Percentiles rank a stretch among this genome's conserved stretches.
These are phyloP conservation scores for Takifugu flavidus DNA, from an alignment of 2,113 vertebrate genomes.

Conservation along the genomic window DNA sequence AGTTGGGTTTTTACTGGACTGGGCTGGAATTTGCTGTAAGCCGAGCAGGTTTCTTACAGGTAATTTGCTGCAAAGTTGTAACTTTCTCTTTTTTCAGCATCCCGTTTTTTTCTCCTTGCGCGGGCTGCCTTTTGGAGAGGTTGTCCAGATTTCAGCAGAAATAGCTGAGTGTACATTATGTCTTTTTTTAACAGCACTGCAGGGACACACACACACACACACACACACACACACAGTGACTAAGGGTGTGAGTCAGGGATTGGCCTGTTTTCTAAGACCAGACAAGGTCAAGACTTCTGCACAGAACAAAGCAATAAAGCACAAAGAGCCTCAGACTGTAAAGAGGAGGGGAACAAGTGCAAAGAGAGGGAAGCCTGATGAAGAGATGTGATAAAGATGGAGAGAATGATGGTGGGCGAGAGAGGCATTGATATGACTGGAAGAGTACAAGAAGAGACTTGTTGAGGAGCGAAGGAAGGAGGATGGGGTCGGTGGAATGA, in stretches of 20 bases:
- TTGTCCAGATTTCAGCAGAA: slow-evolving; percentile 19
- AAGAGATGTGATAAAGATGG: neutral
- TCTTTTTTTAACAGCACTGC: slow-evolving; percentile 16
- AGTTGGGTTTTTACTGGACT: slow-evolving; percentile 15
- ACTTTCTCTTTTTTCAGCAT: neutral
- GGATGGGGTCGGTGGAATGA: neutral
- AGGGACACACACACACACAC: slow-evolving; percentile 4
- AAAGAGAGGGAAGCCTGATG: neutral
- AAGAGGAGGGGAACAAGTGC: slow-evolving; percentile 1
- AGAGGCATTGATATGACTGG: slow-evolving; percentile 11
- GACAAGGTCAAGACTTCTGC: slow-evolving; percentile 55
- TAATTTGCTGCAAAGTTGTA: neutral
- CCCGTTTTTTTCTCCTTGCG: neutral
- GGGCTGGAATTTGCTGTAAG: neutral
- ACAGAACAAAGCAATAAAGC: slow-evolving; percentile 29
- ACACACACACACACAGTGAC: slow-evolving; percentile 24
- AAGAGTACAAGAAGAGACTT: slow-evolving; percentile 10
- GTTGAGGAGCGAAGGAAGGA: neutral
- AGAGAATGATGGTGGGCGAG: slow-evolving; percentile 30
- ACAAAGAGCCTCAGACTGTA: slow-evolving; percentile 34
- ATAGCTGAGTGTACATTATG: slow-evolving; percentile 28
- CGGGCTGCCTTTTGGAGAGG: slow-evolving; percentile 8
- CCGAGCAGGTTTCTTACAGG: neutral
- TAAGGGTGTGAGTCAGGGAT: slow-evolving; percentile 57
- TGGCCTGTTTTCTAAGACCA: slow-evolving; percentile 41